Conservation (phyloP, 2,888 invertebrate genomes). For the Trachelus iudaicus region DNA sequence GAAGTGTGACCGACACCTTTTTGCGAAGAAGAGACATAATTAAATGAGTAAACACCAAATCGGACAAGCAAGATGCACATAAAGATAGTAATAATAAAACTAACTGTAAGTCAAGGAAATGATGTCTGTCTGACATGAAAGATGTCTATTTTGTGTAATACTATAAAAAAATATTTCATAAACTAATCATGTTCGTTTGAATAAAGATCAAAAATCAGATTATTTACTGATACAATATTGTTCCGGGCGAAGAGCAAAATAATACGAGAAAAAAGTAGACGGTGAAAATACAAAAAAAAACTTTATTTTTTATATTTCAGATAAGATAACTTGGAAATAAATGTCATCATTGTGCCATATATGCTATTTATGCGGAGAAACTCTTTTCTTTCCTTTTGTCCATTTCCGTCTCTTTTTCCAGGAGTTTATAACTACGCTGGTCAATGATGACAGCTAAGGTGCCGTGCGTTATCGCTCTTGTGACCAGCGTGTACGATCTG, state of each 20-base stretch:
- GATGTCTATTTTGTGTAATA: background rate
- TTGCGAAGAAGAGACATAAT: too few species aligned
- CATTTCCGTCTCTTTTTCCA: background rate
- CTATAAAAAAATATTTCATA: background rate
- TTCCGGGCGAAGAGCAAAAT: background rate
- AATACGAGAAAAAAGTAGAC: background rate
- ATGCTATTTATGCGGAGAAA: background rate
- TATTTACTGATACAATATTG: background rate
- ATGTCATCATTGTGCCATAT: background rate
- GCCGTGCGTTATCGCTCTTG: background rate
- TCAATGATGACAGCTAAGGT: background rate
- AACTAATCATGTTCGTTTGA: background rate
- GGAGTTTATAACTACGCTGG: background rate
- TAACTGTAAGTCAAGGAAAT: background rate
- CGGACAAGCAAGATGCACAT: background rate
- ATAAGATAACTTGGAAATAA: background rate
- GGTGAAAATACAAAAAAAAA: background rate
- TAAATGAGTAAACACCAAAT: too few species aligned
- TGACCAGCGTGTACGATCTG: background rate
- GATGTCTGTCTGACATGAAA: background rate
- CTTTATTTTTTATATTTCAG: background rate
- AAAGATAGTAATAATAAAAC: background rate
- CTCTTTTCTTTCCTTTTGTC: background rate
- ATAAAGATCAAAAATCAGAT: background rate
- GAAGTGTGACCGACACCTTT: background rate